Base-by-base conservation (phyloP, 1,140 invertebrate genomes). In the Thalassaphorura encarpata region DNA sequence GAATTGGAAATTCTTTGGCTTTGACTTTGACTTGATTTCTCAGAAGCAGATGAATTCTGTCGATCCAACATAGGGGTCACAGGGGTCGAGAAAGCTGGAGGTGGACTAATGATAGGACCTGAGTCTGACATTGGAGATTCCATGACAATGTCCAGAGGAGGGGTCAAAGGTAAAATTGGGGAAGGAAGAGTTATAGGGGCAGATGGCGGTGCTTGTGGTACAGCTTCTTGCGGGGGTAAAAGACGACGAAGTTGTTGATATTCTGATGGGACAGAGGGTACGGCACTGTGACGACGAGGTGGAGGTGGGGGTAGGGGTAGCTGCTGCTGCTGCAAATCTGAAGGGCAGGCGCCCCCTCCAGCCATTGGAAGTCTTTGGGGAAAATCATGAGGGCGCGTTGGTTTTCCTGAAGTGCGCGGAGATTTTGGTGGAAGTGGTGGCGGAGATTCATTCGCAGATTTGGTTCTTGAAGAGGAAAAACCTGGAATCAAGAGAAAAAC, bases 361-460 rank as follows among this genome's bases (percentile, higher is more conserved):
- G 36, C 19, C 11, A 33, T 36, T 43, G 54, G 58, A 18, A 63
- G 51, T 42, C 54, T 27, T 52, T 65, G 63, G 2, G 60, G 60
- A 47, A 65, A 65, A 52, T 65, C 63, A n/a, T 62, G 57, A 11
- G 63, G 63, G 31, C 63, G 40, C 0, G 33, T 39, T 18, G 65
- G 62, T 29, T 63, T 65, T 23, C 61, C 46, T 0, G 57, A 55
- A 8, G 76, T 65, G 18, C 76, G 72, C 43, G 77, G 75, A 66
- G 73, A 76, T 67, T 77, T 77, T 47, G 75, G 76, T 39, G 75
- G 74, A 58, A 76, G 67, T 59, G 75, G 69, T 66, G 77, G 74
- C 71, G 81, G 69, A 63, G 75, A 75, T 70, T 36, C 33, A 11
- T 76, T 24, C 36, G 18, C 24, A 50, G 43, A 52, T 39, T 15